Evolutionary conservation across 2,797 vertebrate genomes (phyloP).

Genomic region (Neosilurus hyrtlii): DNA sequence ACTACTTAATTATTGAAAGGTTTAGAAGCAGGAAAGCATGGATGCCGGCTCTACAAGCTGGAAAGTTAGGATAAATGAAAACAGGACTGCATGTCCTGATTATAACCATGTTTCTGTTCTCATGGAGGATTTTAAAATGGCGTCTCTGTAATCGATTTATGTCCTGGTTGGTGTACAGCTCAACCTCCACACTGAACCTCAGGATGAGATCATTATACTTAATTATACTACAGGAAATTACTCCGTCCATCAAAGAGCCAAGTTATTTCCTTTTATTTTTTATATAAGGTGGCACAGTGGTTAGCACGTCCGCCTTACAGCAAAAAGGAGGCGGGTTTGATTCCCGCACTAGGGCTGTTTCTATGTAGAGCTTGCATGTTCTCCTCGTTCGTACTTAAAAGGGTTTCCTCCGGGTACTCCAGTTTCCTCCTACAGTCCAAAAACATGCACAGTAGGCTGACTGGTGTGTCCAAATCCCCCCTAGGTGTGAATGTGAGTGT

Average conservation of each 20-base stretch:
- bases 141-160: not conserved
- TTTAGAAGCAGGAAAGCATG: not conserved
- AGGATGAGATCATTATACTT: not conserved
- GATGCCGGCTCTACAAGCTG: not conserved
- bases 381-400: too few relatives aligned
- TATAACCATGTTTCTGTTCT: too few relatives aligned
- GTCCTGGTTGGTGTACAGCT: not conserved
- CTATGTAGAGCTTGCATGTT: too few relatives aligned
- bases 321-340: too few relatives aligned
- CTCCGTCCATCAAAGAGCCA: not conserved
- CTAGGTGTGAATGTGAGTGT: too few relatives aligned
- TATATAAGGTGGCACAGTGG: too few relatives aligned
- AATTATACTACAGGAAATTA: conserved; percentile 12
- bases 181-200: not conserved
- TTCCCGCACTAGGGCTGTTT: too few relatives aligned
- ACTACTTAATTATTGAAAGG: not conserved
- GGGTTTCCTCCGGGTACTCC: too few relatives aligned
- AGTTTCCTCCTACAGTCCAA: too few relatives aligned
- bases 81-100: not conserved
- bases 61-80: not conserved
- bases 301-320: too few relatives aligned
- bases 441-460: too few relatives aligned
- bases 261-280: not conserved
- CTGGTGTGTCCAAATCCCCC: too few relatives aligned
- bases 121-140: not conserved